Base-by-base conservation (phyloP, 2,797 vertebrate genomes). In the Enteromius trimaculatus region DNA sequence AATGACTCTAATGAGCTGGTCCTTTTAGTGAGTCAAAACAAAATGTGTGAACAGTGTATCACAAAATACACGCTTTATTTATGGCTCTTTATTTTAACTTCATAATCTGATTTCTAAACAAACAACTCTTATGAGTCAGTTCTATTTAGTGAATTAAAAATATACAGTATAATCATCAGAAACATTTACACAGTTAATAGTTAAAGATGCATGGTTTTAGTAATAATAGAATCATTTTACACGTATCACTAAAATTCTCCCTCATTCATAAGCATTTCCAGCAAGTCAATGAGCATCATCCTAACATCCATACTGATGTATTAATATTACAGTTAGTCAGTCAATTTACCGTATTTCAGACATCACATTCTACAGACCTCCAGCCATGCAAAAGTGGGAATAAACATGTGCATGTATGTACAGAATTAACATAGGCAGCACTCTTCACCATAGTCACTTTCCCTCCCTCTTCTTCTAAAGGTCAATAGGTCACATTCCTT, bases 401-500 rank as follows among this genome's bases (percentile, higher is more conserved):
- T 70, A 58, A 86, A 65, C 39, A 68, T 64, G 39, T 72, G 83
- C 68, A 74, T 34, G 21, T 1, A 26, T 77, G 60, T 82, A 77
- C 68, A 74, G n/a, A 69, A 62, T 21, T 34, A 79, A 82, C 49
- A 65, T 47, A 14, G 62, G 65, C 72, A 80, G 58, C 47, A 5
- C 62, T 77, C 70, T 29, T 31, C n/a, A 60, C 66, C 74, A 26
- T 49, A 37, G 29, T 66, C 84, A 51, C 60, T 69, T 79, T 85
- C 79, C 77, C 75, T 80, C 82, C 70, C 71, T 69, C 66, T 80
- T 80, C 68, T 78, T 81, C 42, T 81, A 77, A 62, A 77, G 88
- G 86, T 88, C 86, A 85, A 58, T 49, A 82, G 83, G 85, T 89
- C 83, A 89, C 78, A 89, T 89, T 88, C 88, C 86, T 86, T 37